These are phyloP conservation scores for Microplitis mediator DNA, from an alignment of 1,140 invertebrate species.

Conservation along the genomic window DNA sequence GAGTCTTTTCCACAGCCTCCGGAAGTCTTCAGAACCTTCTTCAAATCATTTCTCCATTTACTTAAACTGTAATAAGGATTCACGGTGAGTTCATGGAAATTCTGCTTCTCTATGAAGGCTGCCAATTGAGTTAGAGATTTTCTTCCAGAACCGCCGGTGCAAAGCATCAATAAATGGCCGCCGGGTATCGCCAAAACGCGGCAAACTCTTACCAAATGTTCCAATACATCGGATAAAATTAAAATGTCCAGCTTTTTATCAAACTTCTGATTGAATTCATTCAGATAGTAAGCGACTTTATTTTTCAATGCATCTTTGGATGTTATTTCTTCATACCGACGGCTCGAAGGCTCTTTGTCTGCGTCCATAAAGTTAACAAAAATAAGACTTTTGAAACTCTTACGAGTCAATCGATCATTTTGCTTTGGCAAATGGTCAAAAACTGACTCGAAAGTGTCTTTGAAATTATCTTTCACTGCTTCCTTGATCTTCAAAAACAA, in stretches of 20 bases:
- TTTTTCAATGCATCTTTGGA: conserved; percentile 65
- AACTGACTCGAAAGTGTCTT: conserved; percentile 63
- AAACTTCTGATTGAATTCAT: conserved; percentile 68
- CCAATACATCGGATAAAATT: conserved; percentile 68
- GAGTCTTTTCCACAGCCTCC: conserved; percentile 63
- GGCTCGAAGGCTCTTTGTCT: conserved; percentile 52
- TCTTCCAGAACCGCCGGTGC: conserved; percentile 70
- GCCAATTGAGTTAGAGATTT: conserved; percentile 67
- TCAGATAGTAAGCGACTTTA: conserved; percentile 63
- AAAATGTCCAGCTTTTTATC: conserved; percentile 68
- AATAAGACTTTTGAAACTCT: conserved; percentile 67
- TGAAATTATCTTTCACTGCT: conserved; percentile 61
- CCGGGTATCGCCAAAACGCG: conserved; percentile 66
- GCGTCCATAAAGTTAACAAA: conserved; percentile 71
- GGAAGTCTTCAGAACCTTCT: conserved; percentile 65
- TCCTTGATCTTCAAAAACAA: conserved; percentile 63
- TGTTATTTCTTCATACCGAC: conserved; percentile 70
- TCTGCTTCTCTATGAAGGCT: conserved; percentile 66
- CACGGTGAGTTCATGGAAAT: conserved; percentile 67
- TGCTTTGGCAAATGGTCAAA: conserved; percentile 57
- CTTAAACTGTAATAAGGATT: conserved; percentile 62
- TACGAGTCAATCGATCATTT: conserved; percentile 60
- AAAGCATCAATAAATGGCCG: conserved; percentile 64
- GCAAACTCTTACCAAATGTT: conserved; percentile 69
- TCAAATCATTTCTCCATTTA: conserved; percentile 70